phyloP scores from a whole-genome alignment of 2,113 vertebrate genomes.

The Oncorhynchus nerka region DNA sequence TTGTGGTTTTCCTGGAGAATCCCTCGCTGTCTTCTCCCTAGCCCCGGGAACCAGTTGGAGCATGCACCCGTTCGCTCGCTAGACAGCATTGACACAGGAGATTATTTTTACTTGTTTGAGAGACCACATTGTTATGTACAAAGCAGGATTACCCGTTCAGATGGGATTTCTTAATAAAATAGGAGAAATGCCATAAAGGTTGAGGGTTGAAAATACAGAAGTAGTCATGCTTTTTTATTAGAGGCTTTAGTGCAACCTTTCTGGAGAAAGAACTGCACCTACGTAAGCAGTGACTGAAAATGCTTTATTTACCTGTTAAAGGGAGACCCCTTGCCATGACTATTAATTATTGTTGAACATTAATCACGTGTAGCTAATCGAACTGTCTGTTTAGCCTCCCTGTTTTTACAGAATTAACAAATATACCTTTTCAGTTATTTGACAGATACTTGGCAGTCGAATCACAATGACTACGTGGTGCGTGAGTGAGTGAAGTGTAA shows the following conservation, averaged over 20 bases:
- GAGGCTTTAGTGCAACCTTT: not conserved
- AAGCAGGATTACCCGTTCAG: slow-evolving; percentile 52
- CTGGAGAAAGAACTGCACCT: too few species aligned
- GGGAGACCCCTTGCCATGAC: not conserved
- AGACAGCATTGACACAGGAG: slow-evolving; percentile 83
- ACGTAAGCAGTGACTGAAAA: not conserved
- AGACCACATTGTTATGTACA: slow-evolving; percentile 57
- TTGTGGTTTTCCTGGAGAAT: slow-evolving; percentile 97
- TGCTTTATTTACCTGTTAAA: not conserved
- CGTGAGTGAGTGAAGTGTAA: slow-evolving; percentile 4
- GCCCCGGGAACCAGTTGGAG: slow-evolving; percentile 80
- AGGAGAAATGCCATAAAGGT: slow-evolving; percentile 24
- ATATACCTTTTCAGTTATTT: not conserved
- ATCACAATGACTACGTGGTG: not conserved
- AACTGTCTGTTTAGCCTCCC: too few species aligned
- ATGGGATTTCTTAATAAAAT: slow-evolving; percentile 24
- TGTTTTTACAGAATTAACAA: too few species aligned
- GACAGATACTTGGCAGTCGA: not conserved
- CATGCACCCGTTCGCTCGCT: slow-evolving; percentile 81
- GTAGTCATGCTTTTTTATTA: slow-evolving; percentile 15
- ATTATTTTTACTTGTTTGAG: slow-evolving; percentile 74
- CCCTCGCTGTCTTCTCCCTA: slow-evolving; percentile 82
- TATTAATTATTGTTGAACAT: not conserved
- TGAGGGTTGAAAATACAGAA: slow-evolving; percentile 12
- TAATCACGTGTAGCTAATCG: not conserved